Conservation (phyloP, 2,113 vertebrate species). For the Tyrannus savana region DNA sequence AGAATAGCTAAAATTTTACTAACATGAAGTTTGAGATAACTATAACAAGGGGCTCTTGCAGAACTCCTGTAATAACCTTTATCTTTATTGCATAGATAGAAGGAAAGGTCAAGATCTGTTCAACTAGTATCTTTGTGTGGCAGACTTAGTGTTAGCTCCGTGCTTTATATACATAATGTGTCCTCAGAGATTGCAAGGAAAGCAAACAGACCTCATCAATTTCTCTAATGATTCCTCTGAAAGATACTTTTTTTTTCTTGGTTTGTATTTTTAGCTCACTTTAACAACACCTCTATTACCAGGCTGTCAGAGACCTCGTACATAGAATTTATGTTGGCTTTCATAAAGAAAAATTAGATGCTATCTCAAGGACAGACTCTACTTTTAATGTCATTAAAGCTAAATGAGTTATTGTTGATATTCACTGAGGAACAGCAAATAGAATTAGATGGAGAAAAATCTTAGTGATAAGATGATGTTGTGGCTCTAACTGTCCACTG, state of each 20-base stretch:
- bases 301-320: slow-evolving; percentile 48
- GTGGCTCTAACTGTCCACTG: slow-evolving; percentile 28
- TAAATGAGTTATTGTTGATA: slow-evolving; percentile 67
- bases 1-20: not conserved
- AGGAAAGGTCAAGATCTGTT: slow-evolving; percentile 61
- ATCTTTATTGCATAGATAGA: slow-evolving; percentile 17
- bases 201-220: slow-evolving; percentile 76
- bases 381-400: slow-evolving; percentile 66
- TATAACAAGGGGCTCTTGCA: not conserved
- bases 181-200: slow-evolving; percentile 58
- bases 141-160: not conserved
- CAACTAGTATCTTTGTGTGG: slow-evolving; percentile 35
- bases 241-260: slow-evolving; percentile 33
- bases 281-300: slow-evolving; percentile 71
- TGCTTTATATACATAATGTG: slow-evolving; percentile 50
- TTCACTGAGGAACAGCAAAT: slow-evolving; percentile 48
- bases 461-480: slow-evolving; percentile 26
- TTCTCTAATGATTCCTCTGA: slow-evolving; percentile 74
- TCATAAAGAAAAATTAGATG: slow-evolving; percentile 74
- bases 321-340: slow-evolving; percentile 69
- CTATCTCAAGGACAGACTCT: slow-evolving; percentile 71
- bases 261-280: slow-evolving; percentile 75
- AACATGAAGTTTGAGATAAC: not conserved
- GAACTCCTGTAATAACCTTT: slow-evolving; percentile 35
- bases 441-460: slow-evolving; percentile 46